Evolutionary conservation across 1,140 invertebrate species (phyloP).

Genomic region (Campoletis sonorensis): DNA sequence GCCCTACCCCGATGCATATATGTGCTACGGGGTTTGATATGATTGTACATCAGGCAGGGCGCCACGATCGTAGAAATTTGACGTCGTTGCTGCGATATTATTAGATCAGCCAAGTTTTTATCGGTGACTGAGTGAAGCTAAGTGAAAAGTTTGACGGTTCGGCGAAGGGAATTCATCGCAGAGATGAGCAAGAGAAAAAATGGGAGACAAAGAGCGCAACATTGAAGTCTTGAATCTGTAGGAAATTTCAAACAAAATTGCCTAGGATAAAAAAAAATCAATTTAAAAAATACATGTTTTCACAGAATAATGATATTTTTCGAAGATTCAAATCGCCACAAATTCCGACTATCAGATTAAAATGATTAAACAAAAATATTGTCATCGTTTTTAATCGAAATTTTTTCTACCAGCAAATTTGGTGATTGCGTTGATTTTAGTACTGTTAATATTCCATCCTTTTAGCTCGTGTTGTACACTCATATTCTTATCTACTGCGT

Average conservation of each 20-base stretch:
- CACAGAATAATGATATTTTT: too few relatives aligned
- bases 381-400: too few relatives aligned
- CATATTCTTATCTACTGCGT: too few relatives aligned
- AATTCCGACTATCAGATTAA: too few relatives aligned
- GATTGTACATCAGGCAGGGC: neutral
- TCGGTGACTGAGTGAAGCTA: slow-evolving; percentile 61
- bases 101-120: slow-evolving; percentile 71
- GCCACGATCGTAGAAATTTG: neutral
- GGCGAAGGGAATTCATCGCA: slow-evolving; percentile 43
- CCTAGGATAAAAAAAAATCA: too few relatives aligned
- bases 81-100: slow-evolving; percentile 54
- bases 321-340: too few relatives aligned
- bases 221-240: neutral
- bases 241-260: neutral
- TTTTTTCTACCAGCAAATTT: too few relatives aligned
- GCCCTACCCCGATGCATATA: neutral
- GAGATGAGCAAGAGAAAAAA: slow-evolving; percentile 37
- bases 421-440: too few relatives aligned
- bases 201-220: neutral
- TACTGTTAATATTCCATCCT: too few relatives aligned
- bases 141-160: slow-evolving; percentile 70
- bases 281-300: too few relatives aligned
- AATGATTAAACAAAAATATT: too few relatives aligned
- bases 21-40: neutral
- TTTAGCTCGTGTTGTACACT: too few relatives aligned